Percentiles rank a stretch among this genome's conserved stretches.
Conservation (phyloP, 2,888 invertebrate genomes). For the Anthophora plumipes region DNA sequence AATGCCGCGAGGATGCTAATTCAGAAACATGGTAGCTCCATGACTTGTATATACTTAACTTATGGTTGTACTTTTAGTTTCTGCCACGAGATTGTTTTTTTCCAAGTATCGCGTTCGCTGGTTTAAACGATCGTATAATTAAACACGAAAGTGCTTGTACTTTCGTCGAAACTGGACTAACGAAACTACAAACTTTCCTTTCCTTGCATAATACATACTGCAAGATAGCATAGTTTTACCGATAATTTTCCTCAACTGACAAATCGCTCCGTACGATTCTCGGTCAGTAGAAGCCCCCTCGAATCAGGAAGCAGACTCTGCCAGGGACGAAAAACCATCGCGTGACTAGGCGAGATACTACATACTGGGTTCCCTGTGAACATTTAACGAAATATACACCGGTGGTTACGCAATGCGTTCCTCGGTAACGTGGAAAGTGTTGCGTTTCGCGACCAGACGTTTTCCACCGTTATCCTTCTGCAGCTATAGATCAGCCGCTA, state of each 20-base stretch:
- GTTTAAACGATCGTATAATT: background rate
- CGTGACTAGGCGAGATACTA: conserved; percentile 37
- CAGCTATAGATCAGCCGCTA: conserved; percentile 33
- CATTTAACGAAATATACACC: conserved; percentile 54
- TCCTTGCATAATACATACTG: conserved; percentile 34
- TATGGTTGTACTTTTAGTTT: background rate
- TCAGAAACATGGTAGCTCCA: background rate
- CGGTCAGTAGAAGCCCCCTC: conserved; percentile 29
- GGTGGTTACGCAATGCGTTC: conserved; percentile 54
- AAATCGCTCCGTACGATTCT: conserved; percentile 44
- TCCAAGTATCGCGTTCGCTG: background rate
- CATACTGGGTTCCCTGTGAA: conserved; percentile 47
- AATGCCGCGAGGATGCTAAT: conserved; percentile 1
- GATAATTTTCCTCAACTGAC: conserved; percentile 34
- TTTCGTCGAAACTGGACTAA: conserved; percentile 28
- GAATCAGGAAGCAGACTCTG: conserved; percentile 50
- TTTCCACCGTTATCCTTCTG: conserved; percentile 54
- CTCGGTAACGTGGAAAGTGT: conserved; percentile 56
- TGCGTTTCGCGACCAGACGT: conserved; percentile 51
- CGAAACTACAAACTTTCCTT: conserved; percentile 43
- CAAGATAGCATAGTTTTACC: conserved; percentile 22
- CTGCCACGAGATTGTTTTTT: background rate
- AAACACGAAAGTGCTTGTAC: background rate
- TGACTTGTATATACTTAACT: background rate
- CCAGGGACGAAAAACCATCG: conserved; percentile 44